Evolutionary conservation across 2,113 vertebrate species (phyloP).

Genomic region (Aix galericulata): DNA sequence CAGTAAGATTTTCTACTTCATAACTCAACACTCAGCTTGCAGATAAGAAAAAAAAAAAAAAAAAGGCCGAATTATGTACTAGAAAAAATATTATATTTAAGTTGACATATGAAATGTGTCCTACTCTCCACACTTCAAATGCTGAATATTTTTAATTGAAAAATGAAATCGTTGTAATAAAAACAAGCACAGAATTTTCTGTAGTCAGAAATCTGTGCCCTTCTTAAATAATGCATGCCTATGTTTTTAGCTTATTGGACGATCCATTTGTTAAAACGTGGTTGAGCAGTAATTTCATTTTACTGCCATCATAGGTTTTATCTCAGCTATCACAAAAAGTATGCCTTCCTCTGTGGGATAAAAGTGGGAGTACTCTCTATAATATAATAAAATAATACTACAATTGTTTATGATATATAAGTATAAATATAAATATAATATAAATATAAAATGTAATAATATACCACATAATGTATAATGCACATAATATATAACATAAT

Average conservation of each 20-base stretch:
- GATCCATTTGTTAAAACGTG: neutral
- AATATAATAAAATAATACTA: neutral
- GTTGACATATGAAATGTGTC: neutral
- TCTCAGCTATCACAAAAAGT: neutral
- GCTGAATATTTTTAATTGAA: neutral
- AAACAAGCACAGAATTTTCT: neutral
- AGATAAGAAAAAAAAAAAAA: neutral
- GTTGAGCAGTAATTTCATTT: conserved; percentile 26
- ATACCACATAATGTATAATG: no score
- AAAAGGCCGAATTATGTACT: neutral
- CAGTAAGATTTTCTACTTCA: neutral
- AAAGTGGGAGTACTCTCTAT: neutral
- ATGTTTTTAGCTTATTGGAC: neutral
- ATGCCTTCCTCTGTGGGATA: neutral
- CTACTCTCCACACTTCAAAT: neutral
- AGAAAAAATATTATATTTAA: neutral
- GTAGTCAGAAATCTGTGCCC: neutral
- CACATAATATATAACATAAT: no score
- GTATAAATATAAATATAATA: no score
- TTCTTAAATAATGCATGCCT: neutral
- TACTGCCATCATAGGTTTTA: neutral
- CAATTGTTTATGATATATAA: no score
- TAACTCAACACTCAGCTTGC: neutral
- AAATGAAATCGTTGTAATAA: neutral
- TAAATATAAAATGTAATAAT: no score